A percentile compares a stretch with the other conserved stretches of the same genome.
These are phyloP conservation scores for Carapus acus DNA, from an alignment of 2,797 vertebrate genomes.

Conservation along the genomic window DNA sequence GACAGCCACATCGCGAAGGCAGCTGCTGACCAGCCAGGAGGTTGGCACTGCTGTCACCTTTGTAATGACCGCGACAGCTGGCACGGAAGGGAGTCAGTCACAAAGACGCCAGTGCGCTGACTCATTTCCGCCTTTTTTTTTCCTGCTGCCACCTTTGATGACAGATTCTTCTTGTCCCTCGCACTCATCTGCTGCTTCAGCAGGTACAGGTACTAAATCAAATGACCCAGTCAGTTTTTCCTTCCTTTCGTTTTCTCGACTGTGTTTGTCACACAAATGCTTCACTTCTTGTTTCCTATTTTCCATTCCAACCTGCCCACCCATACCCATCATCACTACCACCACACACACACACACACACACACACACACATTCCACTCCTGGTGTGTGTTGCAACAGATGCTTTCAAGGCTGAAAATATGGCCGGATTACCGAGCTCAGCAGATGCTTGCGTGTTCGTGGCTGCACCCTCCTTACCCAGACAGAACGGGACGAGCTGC, in stretches of 20 bases:
- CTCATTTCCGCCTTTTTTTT: slow-evolving; percentile 4
- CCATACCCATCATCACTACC: slow-evolving; percentile 5
- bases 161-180: slow-evolving; percentile 8
- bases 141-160: slow-evolving; percentile 10
- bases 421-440: slow-evolving; percentile 69
- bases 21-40: slow-evolving; percentile 53
- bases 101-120: slow-evolving; percentile 26
- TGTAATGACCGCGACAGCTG: slow-evolving; percentile 60
- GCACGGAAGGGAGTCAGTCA: slow-evolving; percentile 19
- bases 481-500: slow-evolving; percentile 12
- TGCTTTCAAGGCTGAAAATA: slow-evolving; percentile 61
- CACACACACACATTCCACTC: too few species aligned
- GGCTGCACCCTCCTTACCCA: slow-evolving; percentile 32
- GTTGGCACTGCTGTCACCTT: slow-evolving; percentile 46
- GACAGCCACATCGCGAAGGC: slow-evolving; percentile 50
- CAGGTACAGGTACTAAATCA: not conserved
- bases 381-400: slow-evolving; percentile 55
- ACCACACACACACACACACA: slow-evolving; percentile 11
- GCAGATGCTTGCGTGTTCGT: slow-evolving; percentile 68
- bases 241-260: too few species aligned
- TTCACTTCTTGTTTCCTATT: too few species aligned
- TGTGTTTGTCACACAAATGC: too few species aligned
- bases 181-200: slow-evolving; percentile 8
- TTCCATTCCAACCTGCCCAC: slow-evolving; percentile 1
- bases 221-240: too few species aligned